Evolutionary conservation across 2,888 invertebrate genomes (phyloP).

Genomic region (Nymphalis polychloros): DNA sequence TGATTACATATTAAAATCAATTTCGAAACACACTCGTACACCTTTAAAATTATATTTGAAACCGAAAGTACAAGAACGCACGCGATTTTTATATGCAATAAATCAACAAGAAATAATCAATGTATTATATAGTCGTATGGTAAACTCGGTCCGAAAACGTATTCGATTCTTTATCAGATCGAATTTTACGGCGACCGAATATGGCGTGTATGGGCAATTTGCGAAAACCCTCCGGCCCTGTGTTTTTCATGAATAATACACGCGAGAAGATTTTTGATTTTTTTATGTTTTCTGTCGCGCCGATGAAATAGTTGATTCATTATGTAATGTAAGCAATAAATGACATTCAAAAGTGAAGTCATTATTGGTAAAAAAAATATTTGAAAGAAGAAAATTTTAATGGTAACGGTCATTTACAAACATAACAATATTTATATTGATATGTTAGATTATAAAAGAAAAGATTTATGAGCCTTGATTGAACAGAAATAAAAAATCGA

Average conservation of each 20-base stretch:
- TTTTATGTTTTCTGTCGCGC: constrained; percentile 11
- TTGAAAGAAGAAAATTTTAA: no score
- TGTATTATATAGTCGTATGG: constrained; percentile 23
- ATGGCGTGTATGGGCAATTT: constrained; percentile 49
- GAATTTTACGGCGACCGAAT: constrained; percentile 52
- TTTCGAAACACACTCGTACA: constrained; percentile 20
- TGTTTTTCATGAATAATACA: constrained; percentile 44
- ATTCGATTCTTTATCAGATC: constrained; percentile 58
- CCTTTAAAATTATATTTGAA: constrained; percentile 29
- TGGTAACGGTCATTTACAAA: no score
- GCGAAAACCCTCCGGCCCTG: constrained; percentile 46
- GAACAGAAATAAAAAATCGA: no score
- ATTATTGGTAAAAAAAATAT: not conserved
- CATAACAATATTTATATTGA: no score
- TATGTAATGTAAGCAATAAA: constrained; percentile 9
- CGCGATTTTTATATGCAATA: constrained; percentile 21
- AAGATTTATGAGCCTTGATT: no score
- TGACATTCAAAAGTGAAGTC: constrained; percentile 16
- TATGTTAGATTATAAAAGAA: no score
- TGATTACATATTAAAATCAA: constrained; percentile 15
- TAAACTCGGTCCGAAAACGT: constrained; percentile 43
- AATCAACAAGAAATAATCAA: constrained; percentile 18
- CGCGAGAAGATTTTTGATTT: constrained; percentile 3
- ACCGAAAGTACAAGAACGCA: constrained; percentile 35
- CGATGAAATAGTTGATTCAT: constrained; percentile 19